Base-by-base conservation (phyloP, 2,797 vertebrate genomes). In the Sebastes taczanowskii region DNA sequence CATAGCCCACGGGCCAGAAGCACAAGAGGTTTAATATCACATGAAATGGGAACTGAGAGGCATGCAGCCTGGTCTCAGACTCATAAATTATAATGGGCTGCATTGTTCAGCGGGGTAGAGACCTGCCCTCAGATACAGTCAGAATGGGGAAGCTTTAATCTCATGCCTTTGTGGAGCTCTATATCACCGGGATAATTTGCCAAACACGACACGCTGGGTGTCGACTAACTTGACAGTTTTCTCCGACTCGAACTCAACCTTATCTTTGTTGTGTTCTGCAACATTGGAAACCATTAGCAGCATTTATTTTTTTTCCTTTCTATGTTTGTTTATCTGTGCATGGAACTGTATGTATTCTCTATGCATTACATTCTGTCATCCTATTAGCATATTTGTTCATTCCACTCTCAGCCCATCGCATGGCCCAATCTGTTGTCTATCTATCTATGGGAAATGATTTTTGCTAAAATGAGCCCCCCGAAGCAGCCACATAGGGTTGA, bases 351-450 rank as follows among this genome's bases (percentile, higher is more conserved):
- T 67, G 74, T 77, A 22, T 89, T 78, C 27, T 85, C 61, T 71
- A 11, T 73, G 71, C 87, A 77, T 75, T 84, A 66, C 80, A 77
- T 76, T 81, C 52, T 87, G 69, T 86, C 80, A 68, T 25, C 11
- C 53, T 79, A 88, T 91, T 91, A 90, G 83, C 84, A 89, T 89
- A 88, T 90, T 84, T 89, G 73, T 67, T 91, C 81, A 83, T 90
- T 90, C 68, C 65, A 67, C 71, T 87, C 79, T 81, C 87, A 85
- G 30, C 69, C 70, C 86, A 86, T 85, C 38, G n/a, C 72, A 65
- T 76, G 71, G 82, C 42, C 80, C 87, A 91, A 87, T 91, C 82
- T 92, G 86, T 88, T 94, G 88, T 87, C 78, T 78, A 71, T 82
- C 80, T 77, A 70, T 83, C 80, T 77, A 71, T 83, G 71, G 78